phyloP scores from a whole-genome alignment of 2,797 vertebrate species.

The Valencia hispanica region DNA sequence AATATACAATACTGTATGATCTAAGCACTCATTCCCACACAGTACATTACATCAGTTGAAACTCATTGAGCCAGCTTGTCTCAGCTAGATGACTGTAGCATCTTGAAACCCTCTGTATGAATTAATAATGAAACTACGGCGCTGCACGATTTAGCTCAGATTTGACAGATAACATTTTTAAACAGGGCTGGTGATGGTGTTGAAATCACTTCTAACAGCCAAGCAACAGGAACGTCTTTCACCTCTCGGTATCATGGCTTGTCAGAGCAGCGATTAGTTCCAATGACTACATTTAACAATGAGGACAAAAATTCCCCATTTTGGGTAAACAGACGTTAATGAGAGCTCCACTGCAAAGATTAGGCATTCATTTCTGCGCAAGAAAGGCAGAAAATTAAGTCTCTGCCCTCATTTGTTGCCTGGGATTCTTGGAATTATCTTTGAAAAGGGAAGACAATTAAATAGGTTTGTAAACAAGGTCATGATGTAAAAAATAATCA shows the following conservation, averaged over 20 bases:
- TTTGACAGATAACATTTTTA: conserved; percentile 21
- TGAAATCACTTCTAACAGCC: conserved; percentile 16
- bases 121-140: conserved; percentile 63
- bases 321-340: conserved; percentile 72
- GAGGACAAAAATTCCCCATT: conserved; percentile 58
- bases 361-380: conserved; percentile 53
- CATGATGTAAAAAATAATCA: background rate
- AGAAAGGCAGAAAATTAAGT: conserved; percentile 65
- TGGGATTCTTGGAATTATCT: conserved; percentile 6
- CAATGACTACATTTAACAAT: conserved; percentile 58
- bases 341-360: conserved; percentile 58
- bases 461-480: background rate
- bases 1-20: conserved; percentile 17
- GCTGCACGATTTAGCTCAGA: conserved; percentile 23
- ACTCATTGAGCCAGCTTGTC: conserved; percentile 18
- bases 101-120: conserved; percentile 53
- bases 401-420: conserved; percentile 25
- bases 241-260: conserved; percentile 24
- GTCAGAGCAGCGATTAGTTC: conserved; percentile 43
- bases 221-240: conserved; percentile 19
- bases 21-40: conserved; percentile 23
- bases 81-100: conserved; percentile 52
- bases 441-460: conserved; percentile 14
- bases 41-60: conserved; percentile 14
- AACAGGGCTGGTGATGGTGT: background rate